Percentiles rank a stretch among this genome's conserved stretches.
Conservation (phyloP, 35 echinoderm and acorn worm species). For the Patiria miniata region DNA sequence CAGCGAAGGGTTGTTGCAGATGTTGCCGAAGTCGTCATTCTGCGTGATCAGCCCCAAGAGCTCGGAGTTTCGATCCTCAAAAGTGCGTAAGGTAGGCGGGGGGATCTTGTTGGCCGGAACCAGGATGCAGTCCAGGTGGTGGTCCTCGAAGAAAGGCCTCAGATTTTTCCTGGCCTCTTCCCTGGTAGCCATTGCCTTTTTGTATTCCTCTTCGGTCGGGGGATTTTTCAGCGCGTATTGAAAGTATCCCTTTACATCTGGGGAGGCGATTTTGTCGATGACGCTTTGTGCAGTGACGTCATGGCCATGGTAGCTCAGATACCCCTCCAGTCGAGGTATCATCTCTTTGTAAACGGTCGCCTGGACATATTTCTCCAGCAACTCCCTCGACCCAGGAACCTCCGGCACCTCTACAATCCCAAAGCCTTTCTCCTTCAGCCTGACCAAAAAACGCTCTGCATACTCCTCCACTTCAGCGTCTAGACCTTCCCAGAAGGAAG, state of each 20-base stretch:
- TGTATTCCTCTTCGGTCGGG: background rate
- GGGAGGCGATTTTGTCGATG: background rate
- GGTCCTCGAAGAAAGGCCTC: background rate
- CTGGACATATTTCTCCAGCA: background rate
- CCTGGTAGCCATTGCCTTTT: background rate
- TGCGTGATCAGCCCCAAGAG: background rate
- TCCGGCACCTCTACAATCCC: background rate
- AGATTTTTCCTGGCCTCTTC: background rate
- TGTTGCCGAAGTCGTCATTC: background rate
- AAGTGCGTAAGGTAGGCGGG: background rate
- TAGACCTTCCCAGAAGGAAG: background rate
- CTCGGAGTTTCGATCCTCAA: background rate
- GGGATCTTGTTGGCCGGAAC: conserved; percentile 1
- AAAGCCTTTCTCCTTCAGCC: background rate
- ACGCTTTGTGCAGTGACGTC: background rate
- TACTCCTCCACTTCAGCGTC: background rate
- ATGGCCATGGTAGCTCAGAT: background rate
- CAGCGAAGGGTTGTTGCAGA: conserved; percentile 10
- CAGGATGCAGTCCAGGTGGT: background rate
- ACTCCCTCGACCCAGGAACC: background rate
- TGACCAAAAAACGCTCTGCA: background rate
- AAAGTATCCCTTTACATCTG: background rate
- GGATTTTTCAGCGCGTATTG: background rate
- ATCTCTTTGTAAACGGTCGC: background rate
- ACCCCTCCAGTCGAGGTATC: background rate